phyloP scores from a whole-genome alignment of 1,140 invertebrate genomes.

The Samia ricini region DNA sequence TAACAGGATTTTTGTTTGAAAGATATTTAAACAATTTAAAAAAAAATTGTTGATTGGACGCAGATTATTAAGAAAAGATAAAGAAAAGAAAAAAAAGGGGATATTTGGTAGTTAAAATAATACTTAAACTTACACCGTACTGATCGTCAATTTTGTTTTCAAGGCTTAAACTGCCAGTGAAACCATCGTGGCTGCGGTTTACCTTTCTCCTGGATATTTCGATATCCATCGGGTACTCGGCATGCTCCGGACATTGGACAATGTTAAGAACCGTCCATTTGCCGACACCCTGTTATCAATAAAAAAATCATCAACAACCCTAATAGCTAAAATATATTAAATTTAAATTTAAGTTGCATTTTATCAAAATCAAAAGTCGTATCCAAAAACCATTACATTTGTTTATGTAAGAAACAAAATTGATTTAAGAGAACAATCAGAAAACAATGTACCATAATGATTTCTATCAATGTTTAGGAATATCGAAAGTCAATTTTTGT shows the following conservation, averaged over 20 bases:
- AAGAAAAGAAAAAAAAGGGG: background rate
- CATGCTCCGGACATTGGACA: slow-evolving; percentile 2
- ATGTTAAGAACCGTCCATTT: background rate
- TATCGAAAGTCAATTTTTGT: too few species aligned
- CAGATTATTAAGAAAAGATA: background rate
- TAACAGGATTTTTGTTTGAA: background rate
- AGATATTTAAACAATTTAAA: background rate
- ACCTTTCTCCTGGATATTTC: slow-evolving; percentile 30
- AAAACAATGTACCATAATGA: too few species aligned
- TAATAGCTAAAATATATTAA: background rate
- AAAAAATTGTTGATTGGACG: background rate
- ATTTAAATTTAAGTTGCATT: too few species aligned
- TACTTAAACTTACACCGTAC: slow-evolving; percentile 27
- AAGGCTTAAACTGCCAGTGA: slow-evolving; percentile 28
- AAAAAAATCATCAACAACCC: background rate
- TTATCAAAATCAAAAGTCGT: too few species aligned
- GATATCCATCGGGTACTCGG: slow-evolving; percentile 1
- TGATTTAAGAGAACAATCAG: too few species aligned
- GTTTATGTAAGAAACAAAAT: too few species aligned
- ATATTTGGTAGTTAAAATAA: background rate
- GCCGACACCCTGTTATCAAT: slow-evolving; percentile 1
- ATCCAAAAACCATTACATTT: too few species aligned
- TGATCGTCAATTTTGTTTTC: slow-evolving; percentile 23
- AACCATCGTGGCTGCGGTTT: slow-evolving; percentile 61
- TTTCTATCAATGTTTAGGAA: too few species aligned